A percentile compares a stretch with the other conserved stretches of the same genome.
These are phyloP conservation scores for Chrysogorgia sp. DNA, from an alignment of 92 coral and sea anemone genomes.

Conservation along the genomic window DNA sequence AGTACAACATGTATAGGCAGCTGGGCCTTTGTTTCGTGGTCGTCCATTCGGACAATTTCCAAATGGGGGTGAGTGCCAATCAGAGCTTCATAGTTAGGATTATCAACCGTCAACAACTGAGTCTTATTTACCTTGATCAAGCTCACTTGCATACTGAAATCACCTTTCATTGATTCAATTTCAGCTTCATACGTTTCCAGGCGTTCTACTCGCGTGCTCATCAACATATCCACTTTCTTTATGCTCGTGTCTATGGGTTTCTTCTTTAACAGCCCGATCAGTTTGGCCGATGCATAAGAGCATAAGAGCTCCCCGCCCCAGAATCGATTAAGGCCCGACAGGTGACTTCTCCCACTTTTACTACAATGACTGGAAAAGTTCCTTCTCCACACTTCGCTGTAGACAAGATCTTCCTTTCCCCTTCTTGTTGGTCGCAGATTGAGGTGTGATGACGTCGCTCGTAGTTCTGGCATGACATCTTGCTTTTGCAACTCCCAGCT, in stretches of 20 bases:
- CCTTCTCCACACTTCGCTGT: not conserved
- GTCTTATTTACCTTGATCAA: slow-evolving; percentile 11
- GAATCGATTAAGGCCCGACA: slow-evolving; percentile 37
- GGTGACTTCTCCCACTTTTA: slow-evolving; percentile 18
- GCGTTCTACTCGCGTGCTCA: not conserved
- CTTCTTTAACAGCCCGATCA: not conserved
- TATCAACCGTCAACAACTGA: slow-evolving; percentile 4
- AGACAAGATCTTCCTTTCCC: not conserved
- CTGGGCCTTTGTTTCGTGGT: slow-evolving; percentile 17
- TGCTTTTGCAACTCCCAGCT: not conserved
- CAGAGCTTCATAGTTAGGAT: slow-evolving; percentile 23
- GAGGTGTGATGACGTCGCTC: not conserved
- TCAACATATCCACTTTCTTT: slow-evolving; percentile 19
- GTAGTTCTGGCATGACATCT: not conserved
- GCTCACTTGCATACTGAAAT: slow-evolving; percentile 24
- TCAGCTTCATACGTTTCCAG: slow-evolving; percentile 5
- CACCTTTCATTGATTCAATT: slow-evolving; percentile 12
- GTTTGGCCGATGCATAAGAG: slow-evolving; percentile 18
- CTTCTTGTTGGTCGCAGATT: not conserved
- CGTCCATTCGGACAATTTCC: slow-evolving; percentile 20
- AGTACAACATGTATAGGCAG: slow-evolving; percentile 40
- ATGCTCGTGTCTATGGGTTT: slow-evolving; percentile 1
- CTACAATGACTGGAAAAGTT: slow-evolving; percentile 1
- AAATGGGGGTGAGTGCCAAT: slow-evolving; percentile 12
- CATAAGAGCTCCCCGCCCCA: no score